Base-by-base conservation (phyloP, 2,797 vertebrate species). In the Lindbergichthys nudifrons region DNA sequence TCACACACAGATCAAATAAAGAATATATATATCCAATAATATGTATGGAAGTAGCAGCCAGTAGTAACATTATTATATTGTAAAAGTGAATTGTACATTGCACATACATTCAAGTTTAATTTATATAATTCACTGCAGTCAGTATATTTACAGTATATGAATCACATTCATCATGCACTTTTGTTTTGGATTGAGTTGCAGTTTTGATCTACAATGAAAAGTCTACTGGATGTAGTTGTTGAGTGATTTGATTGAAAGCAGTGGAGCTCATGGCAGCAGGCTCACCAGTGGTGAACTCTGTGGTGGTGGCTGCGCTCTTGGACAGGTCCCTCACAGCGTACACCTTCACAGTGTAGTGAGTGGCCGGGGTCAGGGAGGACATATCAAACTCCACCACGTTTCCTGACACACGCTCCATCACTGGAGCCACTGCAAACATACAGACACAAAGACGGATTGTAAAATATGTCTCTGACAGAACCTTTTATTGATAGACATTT, bases 381-480 rank as follows among this genome's bases (percentile, higher is more conserved):
- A 99, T 95, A 53, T 96, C 94, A 0, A 96, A 97, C 88, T 99
- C 97, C 81, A 97, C 95, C 0, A 93, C 96, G 75, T 99, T 98
- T 46, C 98, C 97, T 0, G 97, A 97, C 6, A 99, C 96, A 0
- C 92, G 92, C 82, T 96, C 95, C 45, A 95, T 97, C 68, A 97
- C 93, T 42, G 95, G 96, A 63, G 95, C 86, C 74, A 95, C 98
- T 99, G 84, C n/a, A 79, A 63, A 2, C 14, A 77, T 41, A 75
- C 47, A 78, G 6, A 65, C 21, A 54, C 19, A n/a, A 5, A 50
- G 47, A 53, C 5, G 14, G 21, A n/a, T 12, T 36, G 32, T 36
- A 36, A 36, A 7, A 9, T 9, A 9, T 9, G 32, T 36, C 8
- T 36, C 32, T 36, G 32, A 36, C 32, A 36, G 32, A 36, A 36